Conservation (phyloP, 1,140 invertebrate genomes). For the Drosophila quadrilineata region DNA sequence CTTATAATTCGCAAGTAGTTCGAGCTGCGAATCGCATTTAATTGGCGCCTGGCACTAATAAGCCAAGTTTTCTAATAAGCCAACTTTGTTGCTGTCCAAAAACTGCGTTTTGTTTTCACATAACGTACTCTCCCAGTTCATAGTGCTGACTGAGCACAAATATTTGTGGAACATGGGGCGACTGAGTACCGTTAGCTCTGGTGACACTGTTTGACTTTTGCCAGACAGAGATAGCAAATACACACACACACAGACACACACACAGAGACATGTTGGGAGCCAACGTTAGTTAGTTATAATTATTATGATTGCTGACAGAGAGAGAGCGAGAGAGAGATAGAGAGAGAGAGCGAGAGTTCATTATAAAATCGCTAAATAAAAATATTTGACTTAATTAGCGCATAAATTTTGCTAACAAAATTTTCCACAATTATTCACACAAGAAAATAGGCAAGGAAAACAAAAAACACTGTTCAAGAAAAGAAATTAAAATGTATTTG, state of each 20-base stretch:
- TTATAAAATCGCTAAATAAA: conserved; percentile 21
- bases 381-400: conserved; percentile 42
- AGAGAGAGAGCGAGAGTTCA: too few species aligned
- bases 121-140: conserved; percentile 5
- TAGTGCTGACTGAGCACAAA: conserved; percentile 14
- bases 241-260: neutral
- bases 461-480: neutral
- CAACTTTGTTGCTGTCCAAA: conserved; percentile 4
- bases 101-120: neutral
- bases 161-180: conserved; percentile 13
- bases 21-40: neutral
- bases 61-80: conserved; percentile 24
- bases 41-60: conserved; percentile 9
- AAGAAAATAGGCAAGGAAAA: neutral
- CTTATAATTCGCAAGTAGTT: conserved; percentile 5
- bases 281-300: neutral
- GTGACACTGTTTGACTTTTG: conserved; percentile 20
- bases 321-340: too few species aligned
- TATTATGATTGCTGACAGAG: conserved; percentile 10
- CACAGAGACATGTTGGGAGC: neutral
- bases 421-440: neutral
- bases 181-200: neutral
- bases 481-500: neutral
- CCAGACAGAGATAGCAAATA: neutral
- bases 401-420: conserved; percentile 35